phyloP scores from a whole-genome alignment of 2,113 vertebrate species.

The Irena cyanogastra region DNA sequence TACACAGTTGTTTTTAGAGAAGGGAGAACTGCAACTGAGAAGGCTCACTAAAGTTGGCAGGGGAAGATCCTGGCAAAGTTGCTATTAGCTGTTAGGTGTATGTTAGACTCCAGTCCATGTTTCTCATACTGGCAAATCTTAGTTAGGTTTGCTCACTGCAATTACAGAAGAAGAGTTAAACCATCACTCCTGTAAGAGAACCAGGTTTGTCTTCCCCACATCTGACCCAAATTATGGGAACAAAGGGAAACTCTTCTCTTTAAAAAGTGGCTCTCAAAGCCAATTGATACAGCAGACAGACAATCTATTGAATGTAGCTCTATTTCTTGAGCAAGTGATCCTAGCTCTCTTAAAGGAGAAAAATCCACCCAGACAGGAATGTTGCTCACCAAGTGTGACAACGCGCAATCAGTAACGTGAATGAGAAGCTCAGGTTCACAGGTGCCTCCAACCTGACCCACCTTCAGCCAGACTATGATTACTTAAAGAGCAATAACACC shows the following conservation, averaged over 20 bases:
- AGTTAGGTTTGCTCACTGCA: background rate
- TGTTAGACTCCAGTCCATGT: background rate
- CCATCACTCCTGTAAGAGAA: background rate
- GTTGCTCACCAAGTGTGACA: slow-evolving; percentile 18
- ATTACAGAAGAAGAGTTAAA: background rate
- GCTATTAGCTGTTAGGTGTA: background rate
- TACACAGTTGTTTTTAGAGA: background rate
- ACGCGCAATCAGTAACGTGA: background rate
- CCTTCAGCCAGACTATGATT: background rate
- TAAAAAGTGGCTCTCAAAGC: background rate
- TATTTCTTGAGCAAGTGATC: background rate
- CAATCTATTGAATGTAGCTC: background rate
- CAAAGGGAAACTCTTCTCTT: background rate
- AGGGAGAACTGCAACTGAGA: background rate
- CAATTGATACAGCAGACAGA: background rate
- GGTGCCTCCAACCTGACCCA: background rate
- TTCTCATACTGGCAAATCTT: background rate
- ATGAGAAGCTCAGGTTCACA: background rate
- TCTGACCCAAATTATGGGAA: background rate
- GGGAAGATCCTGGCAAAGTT: background rate
- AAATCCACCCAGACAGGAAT: background rate
- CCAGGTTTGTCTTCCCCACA: background rate
- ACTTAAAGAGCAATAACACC: background rate
- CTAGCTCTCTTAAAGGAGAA: background rate
- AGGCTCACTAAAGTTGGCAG: background rate